Conservation (phyloP, 2,113 vertebrate species). For the Rattus rattus region DNA sequence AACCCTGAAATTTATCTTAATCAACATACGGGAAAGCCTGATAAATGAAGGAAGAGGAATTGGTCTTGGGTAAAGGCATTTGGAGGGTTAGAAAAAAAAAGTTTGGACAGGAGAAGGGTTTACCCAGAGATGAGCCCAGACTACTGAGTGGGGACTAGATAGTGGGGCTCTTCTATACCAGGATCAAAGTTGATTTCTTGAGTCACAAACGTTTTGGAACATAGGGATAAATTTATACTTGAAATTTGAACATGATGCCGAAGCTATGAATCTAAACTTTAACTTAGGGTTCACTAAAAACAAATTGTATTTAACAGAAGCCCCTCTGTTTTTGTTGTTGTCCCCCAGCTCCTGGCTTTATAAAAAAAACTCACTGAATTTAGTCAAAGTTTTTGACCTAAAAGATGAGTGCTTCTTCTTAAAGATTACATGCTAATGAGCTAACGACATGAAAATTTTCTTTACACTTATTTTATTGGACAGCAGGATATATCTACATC, state of each 20-base stretch:
- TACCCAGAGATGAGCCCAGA: neutral
- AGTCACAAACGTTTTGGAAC: neutral
- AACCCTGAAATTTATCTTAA: neutral
- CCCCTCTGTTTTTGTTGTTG: constrained; percentile 34
- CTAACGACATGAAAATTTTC: neutral
- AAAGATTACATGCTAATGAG: neutral
- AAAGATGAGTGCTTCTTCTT: constrained; percentile 36
- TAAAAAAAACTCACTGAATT: constrained; percentile 40
- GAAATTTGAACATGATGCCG: neutral
- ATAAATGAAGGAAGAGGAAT: neutral
- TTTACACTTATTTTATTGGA: constrained; percentile 27
- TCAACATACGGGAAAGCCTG: neutral
- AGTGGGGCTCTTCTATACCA: neutral
- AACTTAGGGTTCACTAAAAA: neutral
- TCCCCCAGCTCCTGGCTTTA: constrained; percentile 39
- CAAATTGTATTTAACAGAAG: constrained; percentile 36
- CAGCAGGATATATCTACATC: constrained; percentile 8
- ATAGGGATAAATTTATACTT: constrained; percentile 1
- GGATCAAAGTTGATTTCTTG: neutral
- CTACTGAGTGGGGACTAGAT: neutral
- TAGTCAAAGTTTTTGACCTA: constrained; percentile 47
- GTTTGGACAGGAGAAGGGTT: neutral
- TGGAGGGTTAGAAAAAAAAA: neutral
- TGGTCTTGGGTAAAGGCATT: neutral
- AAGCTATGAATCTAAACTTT: constrained; percentile 24